These are phyloP conservation scores for Morinoia aosen DNA, from an alignment of 2,888 invertebrate genomes.

Conservation along the genomic window DNA sequence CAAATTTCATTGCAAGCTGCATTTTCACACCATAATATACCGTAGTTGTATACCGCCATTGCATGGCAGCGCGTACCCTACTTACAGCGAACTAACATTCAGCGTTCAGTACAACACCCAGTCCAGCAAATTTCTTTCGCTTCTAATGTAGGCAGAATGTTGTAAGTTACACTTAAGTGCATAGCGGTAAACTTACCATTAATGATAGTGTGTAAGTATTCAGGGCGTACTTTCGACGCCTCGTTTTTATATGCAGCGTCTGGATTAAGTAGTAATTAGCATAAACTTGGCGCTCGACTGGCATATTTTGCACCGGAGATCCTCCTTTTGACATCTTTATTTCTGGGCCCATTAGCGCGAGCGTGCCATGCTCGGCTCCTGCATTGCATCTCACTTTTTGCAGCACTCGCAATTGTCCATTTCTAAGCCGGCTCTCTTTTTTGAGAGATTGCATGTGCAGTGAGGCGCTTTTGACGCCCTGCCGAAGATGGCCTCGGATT, in stretches of 20 bases:
- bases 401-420: not conserved
- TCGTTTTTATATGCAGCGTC: constrained; percentile 9
- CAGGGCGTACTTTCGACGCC: not conserved
- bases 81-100: not conserved
- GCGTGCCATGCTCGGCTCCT: not conserved
- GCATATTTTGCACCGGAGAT: constrained; percentile 7
- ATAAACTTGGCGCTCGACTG: constrained; percentile 30
- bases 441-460: not conserved
- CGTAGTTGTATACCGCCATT: not conserved
- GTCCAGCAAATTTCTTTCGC: not conserved
- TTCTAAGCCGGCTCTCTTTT: not conserved
- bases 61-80: not conserved
- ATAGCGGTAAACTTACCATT: not conserved
- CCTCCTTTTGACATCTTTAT: constrained; percentile 23
- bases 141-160: not conserved
- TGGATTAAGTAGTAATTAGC: constrained; percentile 46
- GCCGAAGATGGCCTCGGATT: constrained; percentile 36
- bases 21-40: not conserved
- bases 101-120: not conserved
- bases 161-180: not conserved
- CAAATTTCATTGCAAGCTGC: not conserved
- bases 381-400: not conserved
- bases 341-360: constrained; percentile 8
- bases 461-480: constrained; percentile 16
- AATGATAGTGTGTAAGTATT: constrained; percentile 10